Evolutionary conservation across 1,140 invertebrate genomes (phyloP), one percentile per base, ranked within the genome.

Genomic region (Fopius arisanus): DNA sequence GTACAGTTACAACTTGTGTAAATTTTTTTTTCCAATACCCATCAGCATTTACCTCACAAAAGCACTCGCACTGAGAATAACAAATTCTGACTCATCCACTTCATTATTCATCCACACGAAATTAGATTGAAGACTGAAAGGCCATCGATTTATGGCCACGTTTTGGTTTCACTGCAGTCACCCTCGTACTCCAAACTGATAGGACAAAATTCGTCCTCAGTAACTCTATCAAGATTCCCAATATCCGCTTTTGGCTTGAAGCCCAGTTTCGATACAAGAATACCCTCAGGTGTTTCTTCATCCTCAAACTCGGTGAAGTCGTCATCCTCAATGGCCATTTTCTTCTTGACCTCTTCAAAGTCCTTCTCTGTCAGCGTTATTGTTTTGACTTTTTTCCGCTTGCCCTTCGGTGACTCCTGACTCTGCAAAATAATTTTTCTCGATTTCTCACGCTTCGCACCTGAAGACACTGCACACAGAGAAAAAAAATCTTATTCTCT

Each of bases 131-230:
- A 19, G 3, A 12, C 16, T 10, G 33, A 37, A 10, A 12, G 33
- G 2, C 29, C 2, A 67, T 21, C 43, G n/a, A 71, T 75, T 83
- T 73, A 86, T 54, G 84, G 82, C 86, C 85, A 87, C 21, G 28
- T 80, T 66, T 62, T 79, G 1, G 74, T 82, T 29, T 85, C 79
- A 5, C 74, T 78, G 67, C 85, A 86, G 33, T 67, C 75, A 7
- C 29, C 51, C 28, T 87, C 84, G 19, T 87, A 83, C 0, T 86
- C 84, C 21, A 84, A 78, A 48, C 78, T 83, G 65, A 88, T 66
- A 2, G 87, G 87, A 73, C 87, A 88, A 43, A 82, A 88, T 70
- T 88, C 87, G 1, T 88, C 86, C 12, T 78, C 78, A 1, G 78
- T 80, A 26, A 88, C 75, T 62, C 80, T 81, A 29, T 86, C 81